phyloP scores from a whole-genome alignment of 2,888 invertebrate species.

The Scrobipalpa costella region DNA sequence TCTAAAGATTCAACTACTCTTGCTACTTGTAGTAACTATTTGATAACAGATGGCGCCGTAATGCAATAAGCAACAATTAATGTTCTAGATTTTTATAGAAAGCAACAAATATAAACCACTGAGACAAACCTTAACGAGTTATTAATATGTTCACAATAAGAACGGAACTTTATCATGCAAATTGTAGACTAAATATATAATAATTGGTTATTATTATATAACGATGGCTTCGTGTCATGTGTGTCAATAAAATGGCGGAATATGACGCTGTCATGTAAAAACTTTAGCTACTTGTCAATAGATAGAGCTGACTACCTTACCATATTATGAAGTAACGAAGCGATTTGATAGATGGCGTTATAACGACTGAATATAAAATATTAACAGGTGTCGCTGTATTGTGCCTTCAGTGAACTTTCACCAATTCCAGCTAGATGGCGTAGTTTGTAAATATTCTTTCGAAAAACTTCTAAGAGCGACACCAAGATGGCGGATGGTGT shows the following conservation, averaged over 20 bases:
- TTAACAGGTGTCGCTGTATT: not conserved
- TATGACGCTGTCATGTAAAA: not conserved
- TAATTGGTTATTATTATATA: too few relatives aligned
- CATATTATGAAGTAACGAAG: too few relatives aligned
- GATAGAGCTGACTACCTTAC: conserved; percentile 2
- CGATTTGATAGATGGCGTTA: conserved; percentile 2
- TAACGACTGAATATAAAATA: not conserved
- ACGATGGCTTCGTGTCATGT: not conserved
- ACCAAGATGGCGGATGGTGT: too few relatives aligned
- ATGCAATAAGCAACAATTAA: not conserved
- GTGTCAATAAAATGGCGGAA: conserved; percentile 3
- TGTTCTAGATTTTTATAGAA: not conserved
- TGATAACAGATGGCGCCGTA: not conserved
- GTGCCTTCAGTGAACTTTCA: not conserved
- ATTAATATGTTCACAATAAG: too few relatives aligned
- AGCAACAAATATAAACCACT: too few relatives aligned
- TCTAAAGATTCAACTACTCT: too few relatives aligned
- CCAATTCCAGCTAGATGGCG: not conserved
- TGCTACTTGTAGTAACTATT: not conserved
- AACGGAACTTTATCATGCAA: too few relatives aligned
- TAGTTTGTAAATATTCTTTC: too few relatives aligned
- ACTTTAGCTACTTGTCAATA: not conserved
- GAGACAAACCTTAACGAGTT: too few relatives aligned
- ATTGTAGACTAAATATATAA: too few relatives aligned
- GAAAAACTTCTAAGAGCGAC: too few relatives aligned